Percentiles rank a stretch among this genome's conserved stretches.
phyloP scores from a whole-genome alignment of 2,888 invertebrate genomes.

The Eilema sororculum region DNA sequence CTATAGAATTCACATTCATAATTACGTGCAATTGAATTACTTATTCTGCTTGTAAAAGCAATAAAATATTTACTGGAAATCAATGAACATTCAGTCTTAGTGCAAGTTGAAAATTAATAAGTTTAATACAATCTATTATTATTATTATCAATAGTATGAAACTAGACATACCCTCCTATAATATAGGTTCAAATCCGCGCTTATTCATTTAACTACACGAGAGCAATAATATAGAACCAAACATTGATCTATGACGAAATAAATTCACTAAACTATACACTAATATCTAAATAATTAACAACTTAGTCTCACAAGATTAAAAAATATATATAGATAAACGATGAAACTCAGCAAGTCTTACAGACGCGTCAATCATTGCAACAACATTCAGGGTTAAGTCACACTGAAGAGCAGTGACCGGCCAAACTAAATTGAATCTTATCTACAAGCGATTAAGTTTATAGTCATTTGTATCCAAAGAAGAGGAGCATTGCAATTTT shows the following conservation, averaged over 20 bases:
- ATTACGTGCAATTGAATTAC: not conserved
- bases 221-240: constrained; percentile 49
- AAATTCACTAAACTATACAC: constrained; percentile 68
- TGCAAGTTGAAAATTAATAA: constrained; percentile 8
- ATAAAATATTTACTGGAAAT: not conserved
- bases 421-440: too few relatives aligned
- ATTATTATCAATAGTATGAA: not conserved
- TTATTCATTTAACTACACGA: constrained; percentile 36
- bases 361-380: constrained; percentile 65
- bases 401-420: too few relatives aligned
- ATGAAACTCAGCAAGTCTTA: constrained; percentile 66
- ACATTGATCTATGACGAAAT: constrained; percentile 61
- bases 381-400: constrained; percentile 56
- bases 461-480: too few relatives aligned
- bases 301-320: constrained; percentile 56
- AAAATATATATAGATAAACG: constrained; percentile 44
- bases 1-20: not conserved
- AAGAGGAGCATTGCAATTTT: too few relatives aligned
- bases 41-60: not conserved
- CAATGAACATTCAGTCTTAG: constrained; percentile 11
- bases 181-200: constrained; percentile 46
- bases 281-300: constrained; percentile 59
- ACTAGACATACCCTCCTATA: constrained; percentile 17
- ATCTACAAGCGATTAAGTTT: too few relatives aligned
- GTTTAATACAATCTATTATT: not conserved